phyloP scores from a whole-genome alignment of 2,797 vertebrate genomes.

The Crocidura indochinensis region DNA sequence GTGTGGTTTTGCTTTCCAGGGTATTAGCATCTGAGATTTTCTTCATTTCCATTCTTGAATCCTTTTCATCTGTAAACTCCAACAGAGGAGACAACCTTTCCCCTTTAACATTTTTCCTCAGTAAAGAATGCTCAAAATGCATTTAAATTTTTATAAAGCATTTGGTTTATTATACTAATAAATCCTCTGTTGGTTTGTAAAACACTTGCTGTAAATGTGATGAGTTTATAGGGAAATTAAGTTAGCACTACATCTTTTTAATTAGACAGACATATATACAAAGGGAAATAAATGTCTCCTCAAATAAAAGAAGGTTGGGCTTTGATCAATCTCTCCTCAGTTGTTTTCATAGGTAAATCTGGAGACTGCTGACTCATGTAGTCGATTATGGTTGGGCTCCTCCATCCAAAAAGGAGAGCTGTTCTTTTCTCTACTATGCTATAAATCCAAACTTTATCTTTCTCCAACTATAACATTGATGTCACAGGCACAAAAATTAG shows the following conservation, averaged over 20 bases:
- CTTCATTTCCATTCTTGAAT: not conserved
- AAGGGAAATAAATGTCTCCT: constrained; percentile 86
- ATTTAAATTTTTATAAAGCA: constrained; percentile 90
- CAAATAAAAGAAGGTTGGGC: constrained; percentile 77
- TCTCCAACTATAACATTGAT: not conserved
- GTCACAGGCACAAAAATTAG: not conserved
- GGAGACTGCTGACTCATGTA: constrained; percentile 48
- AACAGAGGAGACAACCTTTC: not conserved
- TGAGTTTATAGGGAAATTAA: constrained; percentile 91
- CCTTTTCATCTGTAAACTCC: constrained; percentile 10
- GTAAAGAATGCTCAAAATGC: constrained; percentile 80
- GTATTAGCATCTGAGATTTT: constrained; percentile 3
- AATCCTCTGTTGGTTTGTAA: constrained; percentile 90
- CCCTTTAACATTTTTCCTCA: constrained; percentile 33
- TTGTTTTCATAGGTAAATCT: constrained; percentile 83
- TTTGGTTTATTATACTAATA: constrained; percentile 90
- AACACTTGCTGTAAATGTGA: constrained; percentile 87
- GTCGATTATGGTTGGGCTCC: constrained; percentile 48
- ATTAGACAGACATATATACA: constrained; percentile 89
- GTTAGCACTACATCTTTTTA: constrained; percentile 88
- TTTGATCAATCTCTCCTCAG: constrained; percentile 67
- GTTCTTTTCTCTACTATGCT: not conserved
- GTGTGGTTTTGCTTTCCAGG: not conserved
- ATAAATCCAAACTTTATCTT: not conserved
- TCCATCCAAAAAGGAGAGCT: constrained; percentile 46